A percentile compares a stretch with the other conserved stretches of the same genome.
Conservation (phyloP, 1,140 invertebrate genomes). For the Ceratosolen fusciceps region DNA sequence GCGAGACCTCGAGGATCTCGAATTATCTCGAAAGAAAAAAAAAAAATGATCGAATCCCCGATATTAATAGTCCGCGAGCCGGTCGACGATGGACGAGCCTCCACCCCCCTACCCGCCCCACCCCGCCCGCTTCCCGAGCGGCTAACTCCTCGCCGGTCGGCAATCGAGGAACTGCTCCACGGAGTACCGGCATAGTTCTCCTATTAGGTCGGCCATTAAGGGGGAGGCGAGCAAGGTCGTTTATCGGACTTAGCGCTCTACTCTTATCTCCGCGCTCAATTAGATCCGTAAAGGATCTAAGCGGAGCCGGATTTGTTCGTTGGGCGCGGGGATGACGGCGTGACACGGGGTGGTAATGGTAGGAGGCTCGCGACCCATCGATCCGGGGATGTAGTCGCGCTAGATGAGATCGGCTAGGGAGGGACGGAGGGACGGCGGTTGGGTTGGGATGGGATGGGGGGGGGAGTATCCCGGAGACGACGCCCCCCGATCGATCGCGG, state of each 20-base stretch:
- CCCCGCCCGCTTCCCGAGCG: too few relatives aligned
- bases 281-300: conserved; percentile 59
- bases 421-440: too few relatives aligned
- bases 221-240: conserved; percentile 4
- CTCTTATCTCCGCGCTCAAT: conserved; percentile 59
- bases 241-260: not conserved
- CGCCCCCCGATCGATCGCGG: conserved; percentile 48
- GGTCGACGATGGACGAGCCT: too few relatives aligned
- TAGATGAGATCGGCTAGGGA: too few relatives aligned
- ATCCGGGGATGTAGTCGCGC: too few relatives aligned
- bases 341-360: too few relatives aligned
- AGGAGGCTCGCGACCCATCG: conserved; percentile 47
- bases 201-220: conserved; percentile 44
- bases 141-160: not conserved
- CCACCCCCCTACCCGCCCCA: too few relatives aligned
- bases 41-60: not conserved
- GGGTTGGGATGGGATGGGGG: too few relatives aligned
- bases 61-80: not conserved
- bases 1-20: too few relatives aligned
- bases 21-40: too few relatives aligned
- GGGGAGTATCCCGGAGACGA: not conserved
- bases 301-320: too few relatives aligned
- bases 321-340: conserved; percentile 17
- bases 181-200: not conserved
- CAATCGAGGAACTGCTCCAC: not conserved